Evolutionary conservation across 2,888 invertebrate genomes (phyloP).

Genomic region (Bellardia bayeri): DNA sequence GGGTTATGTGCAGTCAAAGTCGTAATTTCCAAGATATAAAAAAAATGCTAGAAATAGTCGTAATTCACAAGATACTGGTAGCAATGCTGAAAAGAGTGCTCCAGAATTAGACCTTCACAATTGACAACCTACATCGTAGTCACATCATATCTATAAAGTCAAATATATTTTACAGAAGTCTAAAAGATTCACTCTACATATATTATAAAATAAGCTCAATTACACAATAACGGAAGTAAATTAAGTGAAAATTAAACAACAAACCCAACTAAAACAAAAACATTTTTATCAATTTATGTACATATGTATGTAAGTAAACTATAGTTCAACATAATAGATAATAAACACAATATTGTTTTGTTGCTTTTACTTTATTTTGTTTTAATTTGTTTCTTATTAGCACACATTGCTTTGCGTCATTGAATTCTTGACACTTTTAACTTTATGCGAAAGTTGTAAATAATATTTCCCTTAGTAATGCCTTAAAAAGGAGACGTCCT

Average conservation of each 20-base stretch:
- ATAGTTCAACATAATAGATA: background rate
- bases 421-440: slow-evolving; percentile 11
- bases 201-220: slow-evolving; percentile 51
- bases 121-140: no score
- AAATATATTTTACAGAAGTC: no score
- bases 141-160: no score
- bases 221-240: slow-evolving; percentile 64
- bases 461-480: background rate
- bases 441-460: background rate
- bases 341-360: background rate
- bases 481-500: background rate
- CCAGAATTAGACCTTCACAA: no score
- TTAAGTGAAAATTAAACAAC: slow-evolving; percentile 38
- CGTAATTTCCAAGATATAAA: no score
- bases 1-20: no score
- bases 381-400: slow-evolving; percentile 25
- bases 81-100: no score
- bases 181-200: background rate
- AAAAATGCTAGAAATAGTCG: no score
- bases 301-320: background rate
- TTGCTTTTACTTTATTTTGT: background rate
- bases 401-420: slow-evolving; percentile 29
- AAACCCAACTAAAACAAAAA: background rate
- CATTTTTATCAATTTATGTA: background rate
- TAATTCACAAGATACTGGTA: no score